Base-by-base conservation (phyloP, 1,140 invertebrate species). In the Philopotamus ludificatus region DNA sequence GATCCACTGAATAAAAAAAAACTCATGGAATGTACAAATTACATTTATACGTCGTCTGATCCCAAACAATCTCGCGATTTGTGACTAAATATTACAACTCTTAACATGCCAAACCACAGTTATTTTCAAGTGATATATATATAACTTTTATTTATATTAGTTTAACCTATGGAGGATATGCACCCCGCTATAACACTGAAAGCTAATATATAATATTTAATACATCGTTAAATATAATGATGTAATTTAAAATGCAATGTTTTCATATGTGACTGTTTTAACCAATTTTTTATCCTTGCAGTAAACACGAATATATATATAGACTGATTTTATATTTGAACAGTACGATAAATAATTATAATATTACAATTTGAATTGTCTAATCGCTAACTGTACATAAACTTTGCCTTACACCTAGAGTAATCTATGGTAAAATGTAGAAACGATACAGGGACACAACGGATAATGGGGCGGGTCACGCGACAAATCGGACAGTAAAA, bases 11-110 rank as follows among this genome's bases (percentile, higher is more conserved):
- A 55, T n/a, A 63, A 55, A 70, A 80, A 83, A 80, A 75, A 83
- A 84, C 80, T 82, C 81, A 82, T 85, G 84, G 83, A 85, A 85
- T 85, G 83, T 85, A 85, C 83, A 84, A 85, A 84, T 84, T 82
- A 79, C 82, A 78, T 81, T 83, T 80, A 80, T 47, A 47, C 15
- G 63, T 81, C 79, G 74, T 77, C 75, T 78, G 78, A 80, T 78
- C 75, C 79, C 78, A 79, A 78, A 77, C 76, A 79, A 65, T 70
- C 57, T 79, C 79, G 80, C 76, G 79, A 77, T 75, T 72, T 79
- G 80, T 76, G 76, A 77, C 77, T 70, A 67, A 65, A 67, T 57
- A 57, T 47, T 65, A 26, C 42, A 22, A 45, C 16, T 49, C 28
- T 68, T 61, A 63, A 69, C 51, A 65, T 62, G 66, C 63, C 69